A percentile compares a stretch with the other conserved stretches of the same genome.
phyloP scores from a whole-genome alignment of 2,888 invertebrate species.

The Pomacea canaliculata region DNA sequence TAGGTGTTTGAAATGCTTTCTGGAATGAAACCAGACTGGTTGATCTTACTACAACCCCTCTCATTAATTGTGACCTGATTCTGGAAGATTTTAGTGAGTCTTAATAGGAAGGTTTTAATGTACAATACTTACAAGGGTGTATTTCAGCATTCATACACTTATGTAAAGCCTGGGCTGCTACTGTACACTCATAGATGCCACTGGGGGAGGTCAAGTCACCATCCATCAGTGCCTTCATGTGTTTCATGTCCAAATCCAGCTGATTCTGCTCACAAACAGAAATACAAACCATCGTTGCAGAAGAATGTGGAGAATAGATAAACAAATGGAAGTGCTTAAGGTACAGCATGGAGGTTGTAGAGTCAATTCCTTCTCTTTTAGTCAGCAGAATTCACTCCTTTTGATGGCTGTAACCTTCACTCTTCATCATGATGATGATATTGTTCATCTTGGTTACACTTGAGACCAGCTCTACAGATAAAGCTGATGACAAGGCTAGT shows the following conservation, averaged over 20 bases:
- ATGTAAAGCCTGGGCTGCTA: constrained; percentile 81
- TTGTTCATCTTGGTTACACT: too few species aligned
- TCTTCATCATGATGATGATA: too few species aligned
- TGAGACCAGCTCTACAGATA: too few species aligned
- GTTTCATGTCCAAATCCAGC: constrained; percentile 79
- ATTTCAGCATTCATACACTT: constrained; percentile 78
- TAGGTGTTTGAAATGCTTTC: too few species aligned
- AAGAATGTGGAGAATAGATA: background rate
- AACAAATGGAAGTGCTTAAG: background rate
- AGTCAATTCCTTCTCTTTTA: background rate
- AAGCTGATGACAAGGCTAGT: too few species aligned
- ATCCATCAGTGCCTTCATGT: constrained; percentile 79
- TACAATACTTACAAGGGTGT: constrained; percentile 59
- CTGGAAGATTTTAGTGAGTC: too few species aligned
- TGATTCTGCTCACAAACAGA: constrained; percentile 39
- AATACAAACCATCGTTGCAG: background rate
- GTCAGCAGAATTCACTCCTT: background rate
- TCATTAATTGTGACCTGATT: background rate
- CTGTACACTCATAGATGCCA: constrained; percentile 72
- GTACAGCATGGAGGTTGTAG: too few species aligned
- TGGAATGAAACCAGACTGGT: too few species aligned
- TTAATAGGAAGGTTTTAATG: too few species aligned
- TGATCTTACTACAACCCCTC: background rate
- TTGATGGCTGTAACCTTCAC: too few species aligned
- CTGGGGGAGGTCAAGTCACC: constrained; percentile 79